Evolutionary conservation across 2,113 vertebrate genomes (phyloP), one percentile per base, ranked within the genome.

Genomic region (Sceloporus undulatus): DNA sequence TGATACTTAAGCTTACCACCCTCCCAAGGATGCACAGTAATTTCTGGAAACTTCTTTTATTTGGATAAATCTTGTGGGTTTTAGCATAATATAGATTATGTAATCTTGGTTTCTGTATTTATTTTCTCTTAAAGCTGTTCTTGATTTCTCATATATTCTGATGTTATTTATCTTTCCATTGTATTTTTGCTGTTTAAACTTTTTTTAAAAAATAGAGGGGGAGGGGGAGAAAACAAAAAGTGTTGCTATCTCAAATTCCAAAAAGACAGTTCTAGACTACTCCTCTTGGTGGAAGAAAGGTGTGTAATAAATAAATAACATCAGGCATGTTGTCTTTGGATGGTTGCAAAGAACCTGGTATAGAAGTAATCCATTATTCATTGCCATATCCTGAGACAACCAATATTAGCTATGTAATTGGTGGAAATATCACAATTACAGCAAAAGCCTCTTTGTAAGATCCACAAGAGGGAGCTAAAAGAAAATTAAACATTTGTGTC

Each of bases 401-500:
- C 48, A 40, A 29, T 40, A 66, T 29, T 29, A 25, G 16, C 27
- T 27, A 79, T 9, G 13, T 80, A 40, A 71, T 11, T 10, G 19
- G 70, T 48, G n/a, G 52, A 89, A 88, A 84, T 40, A 40, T 25
- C 73, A 38, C 29, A 65, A 18, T 59, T n/a, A 34, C 34, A 42
- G 34, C 27, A 13, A 62, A 0, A 59, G 78, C 84, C 76, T 86
- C n/a, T 70, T 0, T 27, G 62, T 29, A 75, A 82, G 13, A 87
- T 38, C 95, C 95, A 93, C 93, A 89, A 95, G 95, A 93, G 93
- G 95, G 94, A 91, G 95, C 94, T 92, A n/a, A 89, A 82, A 80
- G 93, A 21, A 93, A 87, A 79, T 93, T 79, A 84, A 94, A 85
- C 56, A 79, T 34, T 68, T 84, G 16, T 42, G n/a, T 56, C 52